Percentiles rank a stretch among this genome's conserved stretches.
Conservation (phyloP, 2,113 vertebrate species). For the Rhizomys pruinosus region DNA sequence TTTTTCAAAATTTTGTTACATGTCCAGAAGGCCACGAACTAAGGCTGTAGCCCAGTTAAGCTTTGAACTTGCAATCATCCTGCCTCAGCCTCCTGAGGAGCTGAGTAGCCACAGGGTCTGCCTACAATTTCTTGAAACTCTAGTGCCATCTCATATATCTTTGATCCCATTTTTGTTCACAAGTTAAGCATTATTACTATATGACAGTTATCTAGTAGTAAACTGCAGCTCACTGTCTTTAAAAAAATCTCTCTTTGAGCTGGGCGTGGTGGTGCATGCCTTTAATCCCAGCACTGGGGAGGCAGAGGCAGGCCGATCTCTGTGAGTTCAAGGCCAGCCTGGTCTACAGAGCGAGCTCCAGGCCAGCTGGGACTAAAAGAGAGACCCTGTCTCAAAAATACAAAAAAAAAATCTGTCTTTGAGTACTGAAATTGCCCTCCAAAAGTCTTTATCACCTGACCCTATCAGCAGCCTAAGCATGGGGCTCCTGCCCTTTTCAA, state of each 20-base stretch:
- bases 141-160: background rate
- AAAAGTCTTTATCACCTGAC: background rate
- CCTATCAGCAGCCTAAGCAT: background rate
- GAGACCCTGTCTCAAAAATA: too few relatives aligned
- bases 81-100: too few relatives aligned
- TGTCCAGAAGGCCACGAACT: background rate
- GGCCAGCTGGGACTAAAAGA: too few relatives aligned
- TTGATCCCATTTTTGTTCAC: background rate
- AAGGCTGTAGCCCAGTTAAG: background rate
- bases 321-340: too few relatives aligned
- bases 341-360: too few relatives aligned
- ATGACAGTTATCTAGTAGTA: background rate
- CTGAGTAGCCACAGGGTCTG: background rate
- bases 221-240: background rate
- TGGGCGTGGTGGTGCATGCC: too few relatives aligned
- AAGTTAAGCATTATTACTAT: background rate
- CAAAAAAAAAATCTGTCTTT: background rate
- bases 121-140: background rate
- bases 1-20: background rate
- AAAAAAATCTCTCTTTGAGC: too few relatives aligned
- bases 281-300: too few relatives aligned
- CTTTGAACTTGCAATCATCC: background rate
- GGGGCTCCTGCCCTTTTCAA: background rate
- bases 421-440: background rate
- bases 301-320: too few relatives aligned